Evolutionary conservation across 2,888 invertebrate species (phyloP), one percentile per base, ranked within the genome.

Genomic region (Pyrgus malvae): DNA sequence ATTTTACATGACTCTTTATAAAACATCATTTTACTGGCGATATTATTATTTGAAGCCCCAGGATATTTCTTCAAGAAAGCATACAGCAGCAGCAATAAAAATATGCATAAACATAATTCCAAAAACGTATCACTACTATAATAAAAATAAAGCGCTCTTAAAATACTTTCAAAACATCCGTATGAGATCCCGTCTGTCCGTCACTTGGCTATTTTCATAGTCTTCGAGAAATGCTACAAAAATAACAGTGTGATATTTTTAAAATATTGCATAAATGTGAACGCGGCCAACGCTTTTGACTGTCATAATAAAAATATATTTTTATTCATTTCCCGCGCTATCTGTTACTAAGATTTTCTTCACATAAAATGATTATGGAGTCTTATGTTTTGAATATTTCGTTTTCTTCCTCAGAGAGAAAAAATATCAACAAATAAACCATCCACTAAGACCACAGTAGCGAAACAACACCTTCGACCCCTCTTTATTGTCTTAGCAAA

Each of bases 91-190:
- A n/a, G n/a, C n/a, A n/a, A n/a, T n/a, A n/a, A n/a, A n/a, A 21
- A 6, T 21, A 21, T 21, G 3, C 21, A 6, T 6, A 4, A 21
- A 21, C 3, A 21, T 21, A 21, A 21, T 29, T 29, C 27, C 27
- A 29, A n/a, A 29, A 29, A 29, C 29, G 6, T 4, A 2, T 29
- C 2, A 29, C n/a, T 33, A 33, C 31, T 14, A 14, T 9, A 45
- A 45, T 35, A 25, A 45, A 51, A 51, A 42, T 40, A 41, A 42
- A 8, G 5, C 50, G 33, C 29, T 53, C 45, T 53, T 12, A 53
- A 53, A 53, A 53, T 53, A 53, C 37, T 44, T 17, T 21, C 44
- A 45, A 44, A 53, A 53, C 53, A 45, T 45, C 37, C 53, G 51
- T 38, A 45, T 53, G 21, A 37, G 29, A 45, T 29, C 53, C 53